A percentile compares a stretch with the other conserved stretches of the same genome.
Evolutionary conservation across 2,113 vertebrate species (phyloP).

Genomic region (Oreochromis tanganicae): DNA sequence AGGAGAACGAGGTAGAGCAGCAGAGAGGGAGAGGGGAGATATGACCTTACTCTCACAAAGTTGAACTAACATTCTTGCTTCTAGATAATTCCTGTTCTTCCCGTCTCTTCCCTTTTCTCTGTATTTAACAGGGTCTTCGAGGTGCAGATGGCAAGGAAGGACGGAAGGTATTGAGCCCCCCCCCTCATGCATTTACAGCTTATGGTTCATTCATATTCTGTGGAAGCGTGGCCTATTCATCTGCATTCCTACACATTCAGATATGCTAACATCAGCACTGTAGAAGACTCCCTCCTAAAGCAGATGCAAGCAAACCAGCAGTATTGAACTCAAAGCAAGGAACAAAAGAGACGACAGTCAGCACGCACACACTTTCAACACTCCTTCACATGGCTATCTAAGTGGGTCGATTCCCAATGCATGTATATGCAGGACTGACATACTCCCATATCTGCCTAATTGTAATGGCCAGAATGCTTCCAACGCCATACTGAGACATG

Average conservation of each 20-base stretch:
- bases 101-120: neutral
- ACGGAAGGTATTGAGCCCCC: slow-evolving; percentile 57
- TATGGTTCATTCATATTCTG: slow-evolving; percentile 36
- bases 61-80: slow-evolving; percentile 20
- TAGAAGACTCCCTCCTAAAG: neutral
- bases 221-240: slow-evolving; percentile 23
- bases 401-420: neutral
- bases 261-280: slow-evolving; percentile 39
- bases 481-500: neutral
- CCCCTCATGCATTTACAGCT: slow-evolving; percentile 4
- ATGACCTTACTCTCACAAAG: slow-evolving; percentile 20
- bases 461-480: neutral
- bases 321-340: neutral
- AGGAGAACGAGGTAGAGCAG: slow-evolving; percentile 2
- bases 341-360: neutral
- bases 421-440: neutral
- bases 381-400: neutral
- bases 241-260: slow-evolving; percentile 9
- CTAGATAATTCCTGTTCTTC: neutral
- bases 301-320: slow-evolving; percentile 7
- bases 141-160: slow-evolving; percentile 65
- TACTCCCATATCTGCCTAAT: neutral
- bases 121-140: slow-evolving; percentile 50
- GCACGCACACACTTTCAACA: neutral
- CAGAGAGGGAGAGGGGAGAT: slow-evolving; percentile 2